Evolutionary conservation across 2,113 vertebrate genomes (phyloP).

Genomic region (Labeo catla): DNA sequence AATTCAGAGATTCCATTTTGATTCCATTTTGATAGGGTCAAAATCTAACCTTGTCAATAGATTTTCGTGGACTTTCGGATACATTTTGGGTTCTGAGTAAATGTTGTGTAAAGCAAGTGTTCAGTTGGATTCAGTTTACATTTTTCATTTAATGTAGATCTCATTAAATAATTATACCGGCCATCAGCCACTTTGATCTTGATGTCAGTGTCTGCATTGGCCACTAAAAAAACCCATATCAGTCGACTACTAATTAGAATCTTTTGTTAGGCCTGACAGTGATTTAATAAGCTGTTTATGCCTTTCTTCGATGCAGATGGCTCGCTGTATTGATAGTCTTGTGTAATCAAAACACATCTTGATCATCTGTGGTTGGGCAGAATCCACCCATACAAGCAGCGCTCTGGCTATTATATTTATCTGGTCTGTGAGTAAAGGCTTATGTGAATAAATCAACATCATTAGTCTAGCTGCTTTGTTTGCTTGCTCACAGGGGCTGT

Average conservation of each 20-base stretch:
- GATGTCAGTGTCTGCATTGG: neutral
- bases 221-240: neutral
- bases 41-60: neutral
- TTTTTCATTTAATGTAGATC: neutral
- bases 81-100: neutral
- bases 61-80: neutral
- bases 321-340: neutral
- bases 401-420: conserved; percentile 40
- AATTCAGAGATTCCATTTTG: neutral
- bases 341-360: conserved; percentile 35
- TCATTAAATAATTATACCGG: neutral
- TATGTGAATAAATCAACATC: conserved; percentile 53
- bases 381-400: neutral
- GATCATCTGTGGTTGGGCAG: conserved; percentile 18
- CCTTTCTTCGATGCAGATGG: conserved; percentile 40
- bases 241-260: neutral
- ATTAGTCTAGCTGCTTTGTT: conserved; percentile 46
- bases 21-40: neutral
- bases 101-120: neutral
- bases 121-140: neutral
- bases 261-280: conserved; percentile 13
- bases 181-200: neutral
- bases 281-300: conserved; percentile 42
- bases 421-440: conserved; percentile 20
- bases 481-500: conserved; percentile 14